Percentiles rank a stretch among this genome's conserved stretches.
phyloP scores from a whole-genome alignment of 2,797 vertebrate genomes.

The Coendou prehensilis region DNA sequence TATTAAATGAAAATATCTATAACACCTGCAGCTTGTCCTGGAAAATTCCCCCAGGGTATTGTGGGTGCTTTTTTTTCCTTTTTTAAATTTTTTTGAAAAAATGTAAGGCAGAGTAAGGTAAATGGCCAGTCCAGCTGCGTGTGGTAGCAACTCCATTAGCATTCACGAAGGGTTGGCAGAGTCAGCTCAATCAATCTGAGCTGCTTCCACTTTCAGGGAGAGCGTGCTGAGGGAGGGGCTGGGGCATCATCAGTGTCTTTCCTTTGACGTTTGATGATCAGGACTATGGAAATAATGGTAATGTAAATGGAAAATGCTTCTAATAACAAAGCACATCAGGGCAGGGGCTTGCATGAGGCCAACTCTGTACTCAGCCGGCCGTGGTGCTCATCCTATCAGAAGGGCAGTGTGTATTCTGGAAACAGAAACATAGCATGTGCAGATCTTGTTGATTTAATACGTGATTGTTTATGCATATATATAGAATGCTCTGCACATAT shows the following conservation, averaged over 20 bases:
- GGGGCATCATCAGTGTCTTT: conserved; percentile 77
- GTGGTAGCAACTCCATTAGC: conserved; percentile 88
- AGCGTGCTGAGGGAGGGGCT: conserved; percentile 66
- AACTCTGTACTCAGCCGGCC: conserved; percentile 59
- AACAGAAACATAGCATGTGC: conserved; percentile 71
- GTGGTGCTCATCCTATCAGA: conserved; percentile 76
- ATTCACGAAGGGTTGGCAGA: conserved; percentile 87
- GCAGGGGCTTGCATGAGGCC: neutral
- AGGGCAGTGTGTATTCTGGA: conserved; percentile 73
- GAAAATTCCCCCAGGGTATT: conserved; percentile 90
- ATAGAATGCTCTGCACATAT: conserved; percentile 63
- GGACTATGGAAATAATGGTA: conserved; percentile 77
- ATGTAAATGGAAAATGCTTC: conserved; percentile 71
- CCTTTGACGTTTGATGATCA: conserved; percentile 82
- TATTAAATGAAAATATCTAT: conserved; percentile 93
- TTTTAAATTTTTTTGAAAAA: conserved; percentile 17
- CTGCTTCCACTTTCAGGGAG: conserved; percentile 54
- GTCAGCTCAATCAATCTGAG: neutral
- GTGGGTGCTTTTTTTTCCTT: conserved; percentile 89
- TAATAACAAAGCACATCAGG: conserved; percentile 6
- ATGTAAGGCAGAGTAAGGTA: conserved; percentile 87
- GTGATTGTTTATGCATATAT: conserved; percentile 53
- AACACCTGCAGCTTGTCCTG: conserved; percentile 92
- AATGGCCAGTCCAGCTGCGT: conserved; percentile 90
- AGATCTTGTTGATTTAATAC: conserved; percentile 81